Conservation (phyloP, 2,113 vertebrate species). For the Chaetops frenatus region DNA sequence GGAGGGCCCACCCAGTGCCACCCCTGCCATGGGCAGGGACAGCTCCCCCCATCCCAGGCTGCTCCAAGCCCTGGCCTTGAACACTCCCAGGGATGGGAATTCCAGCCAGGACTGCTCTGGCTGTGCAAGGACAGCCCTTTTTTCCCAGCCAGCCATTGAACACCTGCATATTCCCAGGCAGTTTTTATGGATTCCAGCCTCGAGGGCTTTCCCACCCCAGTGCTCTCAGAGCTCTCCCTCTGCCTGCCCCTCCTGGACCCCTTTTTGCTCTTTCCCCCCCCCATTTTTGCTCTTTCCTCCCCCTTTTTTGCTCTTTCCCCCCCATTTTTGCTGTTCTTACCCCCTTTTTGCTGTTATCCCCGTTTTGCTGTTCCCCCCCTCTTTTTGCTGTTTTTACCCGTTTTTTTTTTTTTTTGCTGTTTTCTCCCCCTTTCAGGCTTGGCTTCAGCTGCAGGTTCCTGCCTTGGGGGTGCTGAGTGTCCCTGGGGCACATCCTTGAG, state of each 20-base stretch:
- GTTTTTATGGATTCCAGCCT: neutral
- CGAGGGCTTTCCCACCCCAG: accelerated
- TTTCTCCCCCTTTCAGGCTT: neutral
- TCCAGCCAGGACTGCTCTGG: neutral
- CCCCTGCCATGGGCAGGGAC: neutral
- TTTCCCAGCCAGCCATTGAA: accelerated
- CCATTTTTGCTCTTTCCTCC: too few species aligned
- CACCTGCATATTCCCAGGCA: accelerated
- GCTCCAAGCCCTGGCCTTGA: neutral
- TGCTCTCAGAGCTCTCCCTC: neutral
- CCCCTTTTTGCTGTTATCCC: too few species aligned
- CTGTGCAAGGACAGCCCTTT: neutral
- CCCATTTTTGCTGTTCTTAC: too few species aligned
- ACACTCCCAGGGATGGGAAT: neutral
- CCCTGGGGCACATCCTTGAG: neutral
- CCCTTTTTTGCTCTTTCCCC: too few species aligned
- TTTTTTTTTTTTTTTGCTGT: too few species aligned
- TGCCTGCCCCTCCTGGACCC: neutral
- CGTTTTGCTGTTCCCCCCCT: too few species aligned
- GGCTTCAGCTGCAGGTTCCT: neutral
- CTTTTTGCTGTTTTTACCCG: too few species aligned
- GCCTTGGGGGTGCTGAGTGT: neutral
- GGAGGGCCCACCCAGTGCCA: neutral
- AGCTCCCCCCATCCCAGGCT: neutral
- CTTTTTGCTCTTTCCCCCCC: neutral